Conservation (phyloP, 2,888 invertebrate genomes). For the Eupithecia vulgata region DNA sequence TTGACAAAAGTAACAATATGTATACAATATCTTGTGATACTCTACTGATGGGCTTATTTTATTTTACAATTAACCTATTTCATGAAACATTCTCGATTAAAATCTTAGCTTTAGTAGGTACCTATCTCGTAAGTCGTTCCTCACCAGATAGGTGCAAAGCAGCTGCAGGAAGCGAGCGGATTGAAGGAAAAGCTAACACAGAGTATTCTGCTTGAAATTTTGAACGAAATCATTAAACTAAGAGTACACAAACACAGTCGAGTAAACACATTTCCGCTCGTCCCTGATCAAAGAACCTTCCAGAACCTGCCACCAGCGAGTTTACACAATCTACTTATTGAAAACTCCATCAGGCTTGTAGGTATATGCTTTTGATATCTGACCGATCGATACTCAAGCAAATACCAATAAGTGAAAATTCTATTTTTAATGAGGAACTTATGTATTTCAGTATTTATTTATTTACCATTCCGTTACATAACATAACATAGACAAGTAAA, state of each 20-base stretch:
- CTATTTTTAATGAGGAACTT: not conserved
- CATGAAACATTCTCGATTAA: not conserved
- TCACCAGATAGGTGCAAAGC: not conserved
- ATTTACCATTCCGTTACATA: too few species aligned
- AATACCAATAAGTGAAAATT: not conserved
- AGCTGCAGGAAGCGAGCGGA: not conserved
- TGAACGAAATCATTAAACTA: constrained; percentile 20
- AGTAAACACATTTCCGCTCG: constrained; percentile 12
- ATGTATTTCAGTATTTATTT: too few species aligned
- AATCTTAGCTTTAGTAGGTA: not conserved
- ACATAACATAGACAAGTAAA: too few species aligned
- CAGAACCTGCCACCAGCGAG: constrained; percentile 6
- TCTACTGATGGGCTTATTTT: not conserved
- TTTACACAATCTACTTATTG: constrained; percentile 1
- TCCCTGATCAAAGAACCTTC: constrained; percentile 22
- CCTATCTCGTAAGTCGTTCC: not conserved
- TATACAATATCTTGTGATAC: too few species aligned
- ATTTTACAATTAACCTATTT: too few species aligned
- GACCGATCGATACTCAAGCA: not conserved
- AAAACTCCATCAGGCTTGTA: not conserved
- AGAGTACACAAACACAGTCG: constrained; percentile 20
- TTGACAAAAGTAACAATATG: too few species aligned
- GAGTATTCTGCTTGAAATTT: constrained; percentile 18
- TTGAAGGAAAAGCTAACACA: constrained; percentile 16
- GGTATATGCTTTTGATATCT: not conserved